Percentiles rank a stretch among this genome's conserved stretches.
Evolutionary conservation across 2,797 vertebrate genomes (phyloP).

Genomic region (Sorex maritimensis): DNA sequence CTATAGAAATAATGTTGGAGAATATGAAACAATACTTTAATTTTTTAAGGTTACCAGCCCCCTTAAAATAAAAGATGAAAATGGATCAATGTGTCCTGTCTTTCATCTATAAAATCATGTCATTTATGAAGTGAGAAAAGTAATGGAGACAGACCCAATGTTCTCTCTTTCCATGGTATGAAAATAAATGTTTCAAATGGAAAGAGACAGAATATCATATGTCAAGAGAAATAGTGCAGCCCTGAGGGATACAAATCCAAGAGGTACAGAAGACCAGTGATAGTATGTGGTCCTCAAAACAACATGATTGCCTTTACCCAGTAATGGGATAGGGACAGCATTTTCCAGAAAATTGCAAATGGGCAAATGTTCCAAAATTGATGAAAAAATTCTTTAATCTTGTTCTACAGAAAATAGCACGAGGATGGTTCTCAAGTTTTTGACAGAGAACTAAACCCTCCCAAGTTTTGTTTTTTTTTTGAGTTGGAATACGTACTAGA

Average conservation of each 20-base stretch:
- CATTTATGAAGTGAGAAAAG: slow-evolving; percentile 36
- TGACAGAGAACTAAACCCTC: slow-evolving; percentile 25
- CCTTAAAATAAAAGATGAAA: slow-evolving; percentile 69
- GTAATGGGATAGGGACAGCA: neutral
- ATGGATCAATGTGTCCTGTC: neutral
- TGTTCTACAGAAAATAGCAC: neutral
- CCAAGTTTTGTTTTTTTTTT: neutral
- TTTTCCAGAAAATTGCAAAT: neutral
- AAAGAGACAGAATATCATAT: neutral
- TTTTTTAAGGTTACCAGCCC: neutral
- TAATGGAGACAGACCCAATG: neutral
- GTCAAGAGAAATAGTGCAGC: neutral
- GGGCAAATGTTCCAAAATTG: neutral
- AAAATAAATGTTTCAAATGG: neutral
- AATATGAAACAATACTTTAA: slow-evolving; percentile 59
- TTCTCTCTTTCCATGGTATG: neutral
- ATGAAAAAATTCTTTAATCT: neutral
- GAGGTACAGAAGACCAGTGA: neutral
- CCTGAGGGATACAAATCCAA: neutral
- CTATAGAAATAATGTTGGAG: slow-evolving; percentile 49
- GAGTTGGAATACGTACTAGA: neutral
- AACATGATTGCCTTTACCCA: neutral
- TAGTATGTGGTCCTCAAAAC: neutral
- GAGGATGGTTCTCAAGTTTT: neutral
- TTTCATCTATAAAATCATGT: slow-evolving; percentile 52